A percentile compares a stretch with the other conserved stretches of the same genome.
These are phyloP conservation scores for Malthinus flaveolus DNA, from an alignment of 2,888 invertebrate genomes.

Conservation along the genomic window DNA sequence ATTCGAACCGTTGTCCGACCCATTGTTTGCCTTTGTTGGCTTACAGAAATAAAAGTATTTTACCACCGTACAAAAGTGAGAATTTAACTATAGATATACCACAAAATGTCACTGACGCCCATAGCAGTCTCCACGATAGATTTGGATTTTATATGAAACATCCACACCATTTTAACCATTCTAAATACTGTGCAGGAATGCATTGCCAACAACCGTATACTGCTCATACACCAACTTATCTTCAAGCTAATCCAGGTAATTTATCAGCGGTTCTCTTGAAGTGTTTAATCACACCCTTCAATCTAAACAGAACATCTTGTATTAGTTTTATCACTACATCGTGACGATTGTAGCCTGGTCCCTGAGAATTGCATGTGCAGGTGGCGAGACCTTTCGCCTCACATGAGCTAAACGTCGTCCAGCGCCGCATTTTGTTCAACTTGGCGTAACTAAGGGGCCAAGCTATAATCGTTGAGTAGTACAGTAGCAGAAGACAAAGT, in stretches of 20 bases:
- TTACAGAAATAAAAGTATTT: neutral
- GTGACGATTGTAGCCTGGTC: no score
- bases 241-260: neutral
- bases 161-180: conserved; percentile 6
- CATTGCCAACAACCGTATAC: conserved; percentile 9
- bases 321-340: no score
- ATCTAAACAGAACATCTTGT: no score
- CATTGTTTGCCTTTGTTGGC: neutral
- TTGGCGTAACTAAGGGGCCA: no score
- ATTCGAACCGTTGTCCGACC: neutral
- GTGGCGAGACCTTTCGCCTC: no score
- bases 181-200: conserved; percentile 6
- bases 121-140: neutral
- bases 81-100: conserved; percentile 1
- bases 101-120: neutral
- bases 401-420: no score
- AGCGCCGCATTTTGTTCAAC: no score
- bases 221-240: neutral
- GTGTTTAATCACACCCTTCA: no score
- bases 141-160: conserved; percentile 1
- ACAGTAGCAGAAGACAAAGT: no score
- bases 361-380: no score
- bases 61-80: neutral
- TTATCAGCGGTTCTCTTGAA: neutral
- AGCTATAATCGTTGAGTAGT: no score